Conservation (phyloP, 2,113 vertebrate species). For the Piliocolobus tephrosceles region DNA sequence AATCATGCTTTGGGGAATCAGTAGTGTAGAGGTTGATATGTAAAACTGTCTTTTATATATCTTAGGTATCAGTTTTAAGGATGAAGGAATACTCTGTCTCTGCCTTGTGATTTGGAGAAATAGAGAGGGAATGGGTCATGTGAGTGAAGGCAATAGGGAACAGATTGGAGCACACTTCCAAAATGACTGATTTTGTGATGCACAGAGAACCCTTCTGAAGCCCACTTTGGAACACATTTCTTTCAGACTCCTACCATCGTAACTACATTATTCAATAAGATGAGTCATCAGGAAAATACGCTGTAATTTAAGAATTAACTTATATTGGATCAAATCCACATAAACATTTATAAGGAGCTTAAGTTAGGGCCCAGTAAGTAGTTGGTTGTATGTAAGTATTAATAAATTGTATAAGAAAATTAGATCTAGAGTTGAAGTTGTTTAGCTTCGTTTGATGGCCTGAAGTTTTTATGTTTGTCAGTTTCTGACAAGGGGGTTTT, state of each 20-base stretch:
- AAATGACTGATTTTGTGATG: not conserved
- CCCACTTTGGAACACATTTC: not conserved
- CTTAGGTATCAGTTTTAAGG: not conserved
- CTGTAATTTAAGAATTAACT: not conserved
- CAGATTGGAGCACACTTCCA: too few relatives aligned
- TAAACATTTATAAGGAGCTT: not conserved
- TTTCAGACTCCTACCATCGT: not conserved
- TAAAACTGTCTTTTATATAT: not conserved
- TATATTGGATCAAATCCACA: not conserved
- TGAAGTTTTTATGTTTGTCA: not conserved
- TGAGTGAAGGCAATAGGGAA: not conserved
- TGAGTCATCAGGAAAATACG: not conserved
- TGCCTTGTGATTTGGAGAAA: not conserved
- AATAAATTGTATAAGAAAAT: constrained; percentile 13
- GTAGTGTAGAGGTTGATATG: not conserved
- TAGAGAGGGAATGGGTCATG: not conserved
- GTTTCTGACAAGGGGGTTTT: too few relatives aligned
- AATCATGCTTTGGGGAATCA: not conserved
- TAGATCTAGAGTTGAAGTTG: not conserved
- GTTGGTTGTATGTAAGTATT: not conserved
- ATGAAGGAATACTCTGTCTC: not conserved
- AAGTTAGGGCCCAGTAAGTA: not conserved
- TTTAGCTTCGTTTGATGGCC: not conserved
- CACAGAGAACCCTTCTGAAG: not conserved
- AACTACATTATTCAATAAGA: not conserved